These are phyloP conservation scores for Vidua chalybeata DNA, from an alignment of 2,113 vertebrate species.

Conservation along the genomic window DNA sequence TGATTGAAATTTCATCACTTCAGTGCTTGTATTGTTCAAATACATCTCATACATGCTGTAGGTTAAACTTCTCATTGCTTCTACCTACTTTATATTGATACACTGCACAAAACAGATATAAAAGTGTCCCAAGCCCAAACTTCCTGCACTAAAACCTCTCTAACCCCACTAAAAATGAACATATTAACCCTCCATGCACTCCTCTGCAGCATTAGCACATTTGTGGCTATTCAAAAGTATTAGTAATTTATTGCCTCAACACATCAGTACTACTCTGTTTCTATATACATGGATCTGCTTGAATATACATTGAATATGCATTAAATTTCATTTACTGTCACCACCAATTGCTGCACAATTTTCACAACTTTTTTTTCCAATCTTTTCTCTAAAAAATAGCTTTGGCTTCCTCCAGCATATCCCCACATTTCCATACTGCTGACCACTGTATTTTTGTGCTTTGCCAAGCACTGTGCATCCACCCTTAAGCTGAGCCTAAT, in stretches of 20 bases:
- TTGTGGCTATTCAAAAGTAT: not conserved
- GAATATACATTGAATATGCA: not conserved
- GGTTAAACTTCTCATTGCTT: not conserved
- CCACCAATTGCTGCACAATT: not conserved
- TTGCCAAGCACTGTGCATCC: not conserved
- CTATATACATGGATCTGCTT: not conserved
- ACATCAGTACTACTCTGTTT: not conserved
- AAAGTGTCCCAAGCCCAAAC: not conserved
- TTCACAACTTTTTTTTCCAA: not conserved
- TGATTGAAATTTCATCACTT: not conserved
- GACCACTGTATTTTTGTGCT: not conserved
- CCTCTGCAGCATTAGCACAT: not conserved
- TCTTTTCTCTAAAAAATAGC: not conserved
- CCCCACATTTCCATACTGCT: not conserved
- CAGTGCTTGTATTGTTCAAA: not conserved
- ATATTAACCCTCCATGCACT: not conserved
- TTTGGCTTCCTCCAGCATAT: not conserved
- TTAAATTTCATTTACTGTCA: not conserved
- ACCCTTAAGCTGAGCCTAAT: not conserved
- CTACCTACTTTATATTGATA: accelerated
- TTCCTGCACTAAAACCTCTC: not conserved
- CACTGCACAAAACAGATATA: not conserved
- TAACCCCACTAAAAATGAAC: not conserved
- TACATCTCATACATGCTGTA: not conserved
- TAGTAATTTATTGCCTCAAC: not conserved